phyloP scores from a whole-genome alignment of 2,797 vertebrate genomes.

The Acridotheres tristis region DNA sequence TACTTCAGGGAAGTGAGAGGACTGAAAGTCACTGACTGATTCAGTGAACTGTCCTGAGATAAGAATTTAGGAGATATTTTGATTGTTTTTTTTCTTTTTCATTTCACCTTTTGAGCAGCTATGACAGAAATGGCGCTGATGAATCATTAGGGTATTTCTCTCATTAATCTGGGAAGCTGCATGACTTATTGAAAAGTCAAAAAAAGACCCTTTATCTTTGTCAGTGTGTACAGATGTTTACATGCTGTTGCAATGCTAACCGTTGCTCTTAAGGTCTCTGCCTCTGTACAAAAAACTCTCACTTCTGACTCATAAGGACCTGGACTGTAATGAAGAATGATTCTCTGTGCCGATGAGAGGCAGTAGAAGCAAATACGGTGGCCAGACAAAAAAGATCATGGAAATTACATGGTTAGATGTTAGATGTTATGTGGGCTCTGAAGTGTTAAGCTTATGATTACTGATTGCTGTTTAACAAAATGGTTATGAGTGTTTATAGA shows the following conservation, averaged over 20 bases:
- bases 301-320: neutral
- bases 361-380: neutral
- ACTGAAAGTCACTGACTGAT: neutral
- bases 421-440: neutral
- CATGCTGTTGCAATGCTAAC: neutral
- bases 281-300: neutral
- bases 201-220: neutral
- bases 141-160: neutral
- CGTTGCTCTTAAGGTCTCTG: neutral
- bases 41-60: neutral
- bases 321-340: neutral
- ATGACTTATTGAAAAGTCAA: neutral
- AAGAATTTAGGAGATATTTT: neutral
- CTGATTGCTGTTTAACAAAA: neutral
- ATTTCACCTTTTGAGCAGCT: neutral
- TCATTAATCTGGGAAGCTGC: neutral
- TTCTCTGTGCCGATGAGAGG: neutral
- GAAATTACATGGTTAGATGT: neutral
- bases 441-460: neutral
- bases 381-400: neutral
- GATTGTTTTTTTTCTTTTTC: neutral
- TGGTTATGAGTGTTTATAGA: neutral
- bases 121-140: neutral
- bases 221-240: neutral
- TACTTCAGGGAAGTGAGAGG: neutral